These are phyloP conservation scores for Pseudomyrmex dendroicus DNA, from an alignment of 1,140 invertebrate species.

Conservation along the genomic window DNA sequence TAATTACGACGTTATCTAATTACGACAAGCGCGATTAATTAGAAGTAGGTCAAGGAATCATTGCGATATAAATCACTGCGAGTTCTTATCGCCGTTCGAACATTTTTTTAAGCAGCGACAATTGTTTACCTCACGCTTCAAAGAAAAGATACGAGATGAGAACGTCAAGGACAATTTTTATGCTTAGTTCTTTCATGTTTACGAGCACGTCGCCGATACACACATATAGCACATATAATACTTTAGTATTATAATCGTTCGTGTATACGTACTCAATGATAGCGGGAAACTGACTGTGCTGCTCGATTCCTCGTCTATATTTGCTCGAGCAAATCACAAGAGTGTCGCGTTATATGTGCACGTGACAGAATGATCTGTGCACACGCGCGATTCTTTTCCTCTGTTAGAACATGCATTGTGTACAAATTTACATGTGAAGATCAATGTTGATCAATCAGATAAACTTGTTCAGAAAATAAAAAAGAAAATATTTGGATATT, in stretches of 20 bases:
- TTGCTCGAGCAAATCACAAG: conserved; percentile 41
- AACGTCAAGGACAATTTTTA: conserved; percentile 38
- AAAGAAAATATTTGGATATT: not conserved
- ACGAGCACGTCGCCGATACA: conserved; percentile 1
- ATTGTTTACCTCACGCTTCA: not conserved
- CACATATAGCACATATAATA: not conserved
- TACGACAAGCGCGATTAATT: conserved; percentile 27
- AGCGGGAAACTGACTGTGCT: conserved; percentile 74
- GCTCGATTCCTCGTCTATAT: conserved; percentile 76
- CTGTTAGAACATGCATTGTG: not conserved
- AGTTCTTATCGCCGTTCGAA: not conserved
- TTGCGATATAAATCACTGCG: not conserved
- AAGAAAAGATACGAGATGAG: not conserved
- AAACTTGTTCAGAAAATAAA: not conserved
- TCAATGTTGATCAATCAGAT: not conserved
- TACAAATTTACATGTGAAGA: not conserved
- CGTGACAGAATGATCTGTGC: conserved; percentile 50
- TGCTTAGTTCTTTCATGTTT: conserved; percentile 23
- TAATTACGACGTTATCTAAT: not conserved
- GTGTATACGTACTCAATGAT: conserved; percentile 28
- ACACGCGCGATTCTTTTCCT: conserved; percentile 19
- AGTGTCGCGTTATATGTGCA: conserved; percentile 16
- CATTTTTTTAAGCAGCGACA: not conserved
- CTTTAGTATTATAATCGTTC: not conserved
- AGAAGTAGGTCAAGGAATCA: not conserved